phyloP scores from a whole-genome alignment of 2,797 vertebrate genomes.

The Danio choprae region DNA sequence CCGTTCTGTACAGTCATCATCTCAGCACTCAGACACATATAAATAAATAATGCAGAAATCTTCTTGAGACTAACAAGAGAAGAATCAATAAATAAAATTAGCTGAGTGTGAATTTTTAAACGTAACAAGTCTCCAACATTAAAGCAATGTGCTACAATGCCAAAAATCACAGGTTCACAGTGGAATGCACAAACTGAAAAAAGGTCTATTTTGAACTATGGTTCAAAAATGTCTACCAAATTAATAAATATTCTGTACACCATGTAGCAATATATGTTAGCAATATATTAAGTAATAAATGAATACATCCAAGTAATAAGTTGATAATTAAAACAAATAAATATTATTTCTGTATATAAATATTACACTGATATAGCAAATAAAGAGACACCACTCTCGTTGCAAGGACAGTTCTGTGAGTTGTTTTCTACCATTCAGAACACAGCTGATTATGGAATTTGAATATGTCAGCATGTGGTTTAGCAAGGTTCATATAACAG shows the following conservation, averaged over 20 bases:
- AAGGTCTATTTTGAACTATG: not conserved
- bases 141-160: not conserved
- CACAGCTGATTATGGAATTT: not conserved
- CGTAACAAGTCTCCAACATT: not conserved
- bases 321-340: not conserved
- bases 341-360: not conserved
- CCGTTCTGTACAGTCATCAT: not conserved
- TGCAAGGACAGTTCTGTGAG: not conserved
- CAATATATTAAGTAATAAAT: not conserved
- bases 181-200: too few species aligned
- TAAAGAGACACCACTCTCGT: not conserved
- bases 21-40: not conserved
- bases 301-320: too few species aligned
- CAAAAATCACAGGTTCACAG: not conserved
- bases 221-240: not conserved
- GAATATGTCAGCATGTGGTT: not conserved
- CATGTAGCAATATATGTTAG: not conserved
- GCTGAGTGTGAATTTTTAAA: not conserved
- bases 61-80: too few species aligned
- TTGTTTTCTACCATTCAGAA: not conserved
- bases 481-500: conserved; percentile 25
- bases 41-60: not conserved
- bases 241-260: not conserved
- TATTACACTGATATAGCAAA: not conserved
- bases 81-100: not conserved